These are phyloP conservation scores for Moxostoma hubbsi DNA, from an alignment of 2,797 vertebrate species.

Conservation along the genomic window DNA sequence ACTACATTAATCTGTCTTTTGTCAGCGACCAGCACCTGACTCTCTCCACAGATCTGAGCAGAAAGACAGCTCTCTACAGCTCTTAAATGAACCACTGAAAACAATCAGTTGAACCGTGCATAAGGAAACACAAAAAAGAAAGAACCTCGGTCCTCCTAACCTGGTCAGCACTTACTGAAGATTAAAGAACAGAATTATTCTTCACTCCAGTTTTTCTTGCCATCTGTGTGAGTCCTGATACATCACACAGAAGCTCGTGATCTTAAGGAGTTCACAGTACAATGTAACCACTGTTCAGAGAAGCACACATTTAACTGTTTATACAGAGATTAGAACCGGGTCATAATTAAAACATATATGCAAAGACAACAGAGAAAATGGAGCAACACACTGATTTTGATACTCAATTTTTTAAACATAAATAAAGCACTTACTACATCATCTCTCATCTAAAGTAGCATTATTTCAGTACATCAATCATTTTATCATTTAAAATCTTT, in stretches of 20 bases:
- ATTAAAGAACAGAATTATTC: neutral
- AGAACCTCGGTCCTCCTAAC: neutral
- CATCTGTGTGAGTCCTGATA: constrained; percentile 1
- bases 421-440: too few species aligned
- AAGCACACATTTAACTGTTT: too few species aligned
- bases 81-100: neutral
- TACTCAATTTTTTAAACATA: too few species aligned
- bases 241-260: constrained; percentile 45
- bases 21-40: neutral
- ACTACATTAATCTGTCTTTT: constrained; percentile 1
- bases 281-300: constrained; percentile 22
- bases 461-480: too few species aligned
- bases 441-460: too few species aligned
- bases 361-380: too few species aligned
- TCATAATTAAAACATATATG: too few species aligned
- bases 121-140: neutral
- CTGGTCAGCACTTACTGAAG: neutral
- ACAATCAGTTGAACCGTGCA: neutral
- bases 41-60: neutral
- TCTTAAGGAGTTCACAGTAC: constrained; percentile 6
- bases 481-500: too few species aligned
- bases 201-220: neutral
- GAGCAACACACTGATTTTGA: too few species aligned
- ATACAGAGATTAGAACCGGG: too few species aligned
- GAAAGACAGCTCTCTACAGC: neutral